phyloP scores from a whole-genome alignment of 2,888 invertebrate species.

The Drosophila glabriapex region DNA sequence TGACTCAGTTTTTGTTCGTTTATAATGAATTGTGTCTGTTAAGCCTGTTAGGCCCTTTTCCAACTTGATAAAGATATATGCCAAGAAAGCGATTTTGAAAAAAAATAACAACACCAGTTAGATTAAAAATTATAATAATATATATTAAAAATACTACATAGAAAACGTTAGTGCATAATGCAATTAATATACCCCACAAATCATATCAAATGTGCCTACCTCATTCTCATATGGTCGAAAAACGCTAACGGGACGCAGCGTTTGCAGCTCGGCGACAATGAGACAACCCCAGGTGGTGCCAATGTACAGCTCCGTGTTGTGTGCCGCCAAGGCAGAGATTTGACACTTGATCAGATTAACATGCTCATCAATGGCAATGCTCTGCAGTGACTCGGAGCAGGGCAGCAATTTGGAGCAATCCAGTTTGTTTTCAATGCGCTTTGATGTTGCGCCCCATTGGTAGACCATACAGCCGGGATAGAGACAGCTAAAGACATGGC shows the following conservation, averaged over 20 bases:
- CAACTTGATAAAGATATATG: not conserved
- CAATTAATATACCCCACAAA: not conserved
- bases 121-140: not conserved
- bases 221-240: slow-evolving; percentile 96
- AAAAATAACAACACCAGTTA: not conserved
- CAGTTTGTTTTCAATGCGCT: slow-evolving; percentile 90
- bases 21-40: not conserved
- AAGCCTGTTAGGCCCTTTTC: too few species aligned
- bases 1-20: not conserved
- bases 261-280: slow-evolving; percentile 93
- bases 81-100: not conserved
- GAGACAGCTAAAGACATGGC: slow-evolving; percentile 91
- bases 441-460: slow-evolving; percentile 91
- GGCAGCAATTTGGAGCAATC: slow-evolving; percentile 97
- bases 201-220: slow-evolving; percentile 85
- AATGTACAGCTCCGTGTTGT: slow-evolving; percentile 91
- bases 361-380: slow-evolving; percentile 95
- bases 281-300: slow-evolving; percentile 98
- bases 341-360: slow-evolving; percentile 92
- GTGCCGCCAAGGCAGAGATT: slow-evolving; percentile 87
- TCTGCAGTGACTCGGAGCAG: slow-evolving; percentile 95
- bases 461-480: slow-evolving; percentile 95
- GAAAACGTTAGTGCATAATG: not conserved
- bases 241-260: slow-evolving; percentile 94
- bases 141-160: not conserved